phyloP scores from a whole-genome alignment of 2,797 vertebrate genomes.

The Siniperca undulata region DNA sequence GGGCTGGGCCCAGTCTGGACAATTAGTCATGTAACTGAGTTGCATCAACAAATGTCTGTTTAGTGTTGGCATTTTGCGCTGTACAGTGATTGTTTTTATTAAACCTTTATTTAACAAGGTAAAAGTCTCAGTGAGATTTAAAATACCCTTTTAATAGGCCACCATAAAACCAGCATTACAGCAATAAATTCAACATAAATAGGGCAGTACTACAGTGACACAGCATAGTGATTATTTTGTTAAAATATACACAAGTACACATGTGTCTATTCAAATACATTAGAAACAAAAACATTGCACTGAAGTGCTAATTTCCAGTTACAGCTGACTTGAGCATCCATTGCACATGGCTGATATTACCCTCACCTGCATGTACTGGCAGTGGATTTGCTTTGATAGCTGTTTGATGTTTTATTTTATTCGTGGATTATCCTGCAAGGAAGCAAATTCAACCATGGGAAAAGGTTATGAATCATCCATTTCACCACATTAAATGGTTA shows the following conservation, averaged over 20 bases:
- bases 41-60: background rate
- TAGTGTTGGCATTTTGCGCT: background rate
- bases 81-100: background rate
- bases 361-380: background rate
- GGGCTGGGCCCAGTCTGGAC: background rate
- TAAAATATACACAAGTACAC: conserved; percentile 18
- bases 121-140: conserved; percentile 3
- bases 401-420: conserved; percentile 25
- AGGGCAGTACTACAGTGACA: conserved; percentile 8
- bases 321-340: background rate
- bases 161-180: background rate
- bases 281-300: background rate
- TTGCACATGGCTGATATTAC: background rate
- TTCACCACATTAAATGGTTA: conserved; percentile 38
- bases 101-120: background rate
- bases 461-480: conserved; percentile 52
- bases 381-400: background rate
- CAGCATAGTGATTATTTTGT: background rate
- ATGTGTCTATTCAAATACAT: conserved; percentile 13
- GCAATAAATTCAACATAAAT: conserved; percentile 18
- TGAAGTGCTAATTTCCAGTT: background rate
- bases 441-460: conserved; percentile 14
- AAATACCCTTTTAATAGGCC: background rate
- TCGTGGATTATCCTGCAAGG: conserved; percentile 16
- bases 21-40: background rate